Evolutionary conservation across 2,113 vertebrate genomes (phyloP), one percentile per base, ranked within the genome.

Genomic region (Ascaphus truei): DNA sequence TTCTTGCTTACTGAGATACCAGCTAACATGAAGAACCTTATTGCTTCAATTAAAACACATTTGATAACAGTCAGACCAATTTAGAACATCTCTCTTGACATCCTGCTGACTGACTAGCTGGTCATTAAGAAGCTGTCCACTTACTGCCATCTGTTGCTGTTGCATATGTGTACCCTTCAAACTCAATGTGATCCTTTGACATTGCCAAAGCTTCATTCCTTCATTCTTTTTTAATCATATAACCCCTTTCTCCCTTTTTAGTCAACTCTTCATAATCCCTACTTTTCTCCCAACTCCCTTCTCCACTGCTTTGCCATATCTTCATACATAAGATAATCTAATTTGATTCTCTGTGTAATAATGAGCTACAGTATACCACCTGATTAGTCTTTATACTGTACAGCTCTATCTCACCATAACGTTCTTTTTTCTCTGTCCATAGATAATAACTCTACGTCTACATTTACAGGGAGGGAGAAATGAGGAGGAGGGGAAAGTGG

Each of bases 111-210:
- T 55, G 36, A 39, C 66, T 59, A 51, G 53, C 62, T 39, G 50
- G 55, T 25, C 65, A 59, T 69, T 58, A 69, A 50, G 56, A 16
- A 60, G n/a, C 39, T 59, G 66, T 69, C 66, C 66, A 60, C 56
- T 69, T 69, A 51, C 31, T 50, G 66, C 66, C 66, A 69, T 60
- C 66, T 69, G 66, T 58, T 50, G 22, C 66, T 69, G 66, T 58
- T 50, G 22, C 15, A 23, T 50, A 41, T 22, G 37, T 26, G 5
- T 27, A 33, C 30, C 53, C 41, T 29, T 58, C 53, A 58, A n/a
- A 39, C 15, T 5, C 27, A 68, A 68, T 5, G 15, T 48, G 53
- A 34, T 59, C 59, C 29, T 48, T 34, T 12, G 29, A 22, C n/a
- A 9, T 23, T 60, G 66, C 56, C 56, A 68, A 9, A 41, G 48